These are phyloP conservation scores for Aleiodes alternator DNA, from an alignment of 2,888 invertebrate species.

Conservation along the genomic window DNA sequence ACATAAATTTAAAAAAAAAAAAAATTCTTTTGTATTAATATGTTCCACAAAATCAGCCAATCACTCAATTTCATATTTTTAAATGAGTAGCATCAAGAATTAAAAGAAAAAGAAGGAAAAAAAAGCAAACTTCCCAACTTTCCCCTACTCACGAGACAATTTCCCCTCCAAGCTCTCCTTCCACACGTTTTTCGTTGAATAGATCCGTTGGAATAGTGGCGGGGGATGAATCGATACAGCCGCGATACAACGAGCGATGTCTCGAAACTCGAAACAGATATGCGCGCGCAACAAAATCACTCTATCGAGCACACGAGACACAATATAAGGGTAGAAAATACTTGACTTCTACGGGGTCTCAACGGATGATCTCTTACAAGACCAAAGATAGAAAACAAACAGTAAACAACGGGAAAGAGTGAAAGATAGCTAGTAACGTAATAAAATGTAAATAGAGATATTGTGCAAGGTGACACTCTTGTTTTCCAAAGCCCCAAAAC, in stretches of 20 bases:
- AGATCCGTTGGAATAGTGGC: conserved; percentile 41
- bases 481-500: neutral
- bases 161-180: conserved; percentile 50
- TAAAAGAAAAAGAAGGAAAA: conserved; percentile 1
- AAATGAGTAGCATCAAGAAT: neutral
- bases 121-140: neutral
- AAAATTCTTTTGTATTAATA: no score
- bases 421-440: neutral
- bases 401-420: neutral
- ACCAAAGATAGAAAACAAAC: conserved; percentile 23
- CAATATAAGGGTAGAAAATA: conserved; percentile 59
- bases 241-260: conserved; percentile 72
- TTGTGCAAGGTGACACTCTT: conserved; percentile 6
- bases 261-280: conserved; percentile 71
- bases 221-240: conserved; percentile 74
- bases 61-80: no score
- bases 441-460: conserved; percentile 1
- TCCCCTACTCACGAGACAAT: neutral
- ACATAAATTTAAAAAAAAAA: no score
- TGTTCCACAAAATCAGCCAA: no score
- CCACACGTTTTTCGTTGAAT: conserved; percentile 44
- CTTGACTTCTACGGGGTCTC: conserved; percentile 47
- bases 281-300: conserved; percentile 54
- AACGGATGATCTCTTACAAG: conserved; percentile 13
- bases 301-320: conserved; percentile 64